These are phyloP conservation scores for Craniophora ligustri DNA, from an alignment of 2,888 invertebrate genomes.

Conservation along the genomic window DNA sequence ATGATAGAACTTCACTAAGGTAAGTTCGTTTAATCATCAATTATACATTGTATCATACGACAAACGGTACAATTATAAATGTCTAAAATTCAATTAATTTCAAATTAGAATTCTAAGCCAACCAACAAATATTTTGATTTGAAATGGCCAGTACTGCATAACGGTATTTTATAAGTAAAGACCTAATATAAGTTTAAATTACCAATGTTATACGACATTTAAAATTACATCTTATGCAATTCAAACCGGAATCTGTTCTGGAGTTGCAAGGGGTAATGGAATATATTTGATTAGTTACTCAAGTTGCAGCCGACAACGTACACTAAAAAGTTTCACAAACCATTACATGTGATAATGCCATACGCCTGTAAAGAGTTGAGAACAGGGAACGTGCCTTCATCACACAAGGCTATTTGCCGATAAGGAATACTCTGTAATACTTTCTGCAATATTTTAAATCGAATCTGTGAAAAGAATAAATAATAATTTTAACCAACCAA, in stretches of 20 bases:
- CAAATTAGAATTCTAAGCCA: too few species aligned
- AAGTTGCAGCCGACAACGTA: conserved; percentile 23
- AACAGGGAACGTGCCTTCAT: conserved; percentile 41
- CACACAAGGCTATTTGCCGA: conserved; percentile 18
- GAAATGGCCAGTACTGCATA: too few species aligned
- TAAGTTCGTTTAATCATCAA: too few species aligned
- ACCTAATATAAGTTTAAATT: neutral
- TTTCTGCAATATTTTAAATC: too few species aligned
- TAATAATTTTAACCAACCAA: too few species aligned
- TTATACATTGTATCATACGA: too few species aligned
- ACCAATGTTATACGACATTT: conserved; percentile 5
- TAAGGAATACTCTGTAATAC: conserved; percentile 7
- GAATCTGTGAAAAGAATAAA: too few species aligned
- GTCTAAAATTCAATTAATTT: too few species aligned
- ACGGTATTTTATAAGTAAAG: too few species aligned
- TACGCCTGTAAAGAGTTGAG: conserved; percentile 13
- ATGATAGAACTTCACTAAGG: too few species aligned
- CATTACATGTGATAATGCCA: conserved; percentile 46
- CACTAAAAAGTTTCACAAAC: conserved; percentile 50
- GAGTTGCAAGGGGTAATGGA: conserved; percentile 10
- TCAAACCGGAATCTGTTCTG: conserved; percentile 14
- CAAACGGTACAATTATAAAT: too few species aligned
- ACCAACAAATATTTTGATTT: too few species aligned
- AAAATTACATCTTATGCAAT: conserved; percentile 23
- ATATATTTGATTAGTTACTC: conserved; percentile 40